Percentiles rank a stretch among this genome's conserved stretches.
Conservation (phyloP, 2,888 invertebrate genomes). For the Siphlonurus alternatus region DNA sequence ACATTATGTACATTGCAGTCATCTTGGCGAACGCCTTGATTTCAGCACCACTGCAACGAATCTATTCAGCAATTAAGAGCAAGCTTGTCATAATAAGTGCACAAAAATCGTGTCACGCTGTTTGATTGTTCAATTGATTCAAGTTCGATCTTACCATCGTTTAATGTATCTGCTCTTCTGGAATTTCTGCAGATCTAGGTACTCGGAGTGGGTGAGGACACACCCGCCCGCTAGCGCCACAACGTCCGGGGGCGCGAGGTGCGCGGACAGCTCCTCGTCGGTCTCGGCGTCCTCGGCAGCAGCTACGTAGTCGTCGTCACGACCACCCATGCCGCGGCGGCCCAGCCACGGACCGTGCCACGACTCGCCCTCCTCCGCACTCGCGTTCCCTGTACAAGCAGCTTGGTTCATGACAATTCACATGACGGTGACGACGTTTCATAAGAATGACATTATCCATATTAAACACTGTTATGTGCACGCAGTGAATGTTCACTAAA, state of each 20-base stretch:
- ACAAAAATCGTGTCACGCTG: no score
- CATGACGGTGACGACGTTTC: no score
- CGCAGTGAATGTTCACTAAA: no score
- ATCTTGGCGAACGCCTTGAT: no score
- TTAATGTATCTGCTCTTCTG: neutral
- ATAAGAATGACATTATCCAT: no score
- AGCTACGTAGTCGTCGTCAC: neutral
- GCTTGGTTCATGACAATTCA: no score
- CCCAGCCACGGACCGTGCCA: neutral
- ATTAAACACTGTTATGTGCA: no score
- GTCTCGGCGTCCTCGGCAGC: neutral
- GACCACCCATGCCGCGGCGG: neutral
- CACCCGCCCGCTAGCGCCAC: neutral
- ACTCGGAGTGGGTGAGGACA: neutral
- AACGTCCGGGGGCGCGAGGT: neutral
- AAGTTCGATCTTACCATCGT: neutral
- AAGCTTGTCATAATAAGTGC: no score
- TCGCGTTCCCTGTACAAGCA: neutral
- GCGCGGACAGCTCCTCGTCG: neutral
- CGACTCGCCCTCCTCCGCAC: neutral
- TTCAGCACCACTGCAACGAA: no score
- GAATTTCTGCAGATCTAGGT: neutral
- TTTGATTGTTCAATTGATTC: no score
- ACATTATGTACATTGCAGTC: no score
- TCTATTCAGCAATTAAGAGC: no score